Evolutionary conservation across 2,888 invertebrate species (phyloP).

Genomic region (Stegophylla sp.): DNA sequence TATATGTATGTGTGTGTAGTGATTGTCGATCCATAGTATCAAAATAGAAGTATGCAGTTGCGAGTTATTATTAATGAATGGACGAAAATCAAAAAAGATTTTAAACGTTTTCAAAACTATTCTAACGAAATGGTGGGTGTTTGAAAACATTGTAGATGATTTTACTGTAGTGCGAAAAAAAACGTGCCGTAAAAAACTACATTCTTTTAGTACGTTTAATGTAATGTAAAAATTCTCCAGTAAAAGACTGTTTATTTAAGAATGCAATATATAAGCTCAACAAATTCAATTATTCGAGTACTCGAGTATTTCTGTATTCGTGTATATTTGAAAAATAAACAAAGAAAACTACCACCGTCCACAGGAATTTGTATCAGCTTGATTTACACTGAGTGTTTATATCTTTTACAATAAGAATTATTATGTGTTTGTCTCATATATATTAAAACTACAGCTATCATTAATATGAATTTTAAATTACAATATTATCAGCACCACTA

Average conservation of each 20-base stretch:
- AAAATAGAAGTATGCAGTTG: no score
- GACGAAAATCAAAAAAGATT: no score
- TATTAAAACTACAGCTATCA: no score
- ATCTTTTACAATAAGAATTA: no score
- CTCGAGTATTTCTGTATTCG: not conserved
- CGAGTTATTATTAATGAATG: no score
- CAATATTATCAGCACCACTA: no score
- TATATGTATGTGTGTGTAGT: no score
- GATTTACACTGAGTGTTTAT: no score
- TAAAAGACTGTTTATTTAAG: slow-evolving; percentile 5
- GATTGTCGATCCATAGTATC: no score
- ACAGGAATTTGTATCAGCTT: not conserved
- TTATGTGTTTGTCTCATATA: no score
- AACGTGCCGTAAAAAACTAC: not conserved
- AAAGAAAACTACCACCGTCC: no score
- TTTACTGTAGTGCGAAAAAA: not conserved
- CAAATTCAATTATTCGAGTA: not conserved
- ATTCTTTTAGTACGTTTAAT: slow-evolving; percentile 1
- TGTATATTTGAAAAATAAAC: not conserved
- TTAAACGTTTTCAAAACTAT: not conserved
- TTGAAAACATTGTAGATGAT: not conserved
- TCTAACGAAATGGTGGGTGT: not conserved
- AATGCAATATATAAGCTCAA: not conserved
- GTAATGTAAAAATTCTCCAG: not conserved
- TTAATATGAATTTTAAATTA: no score